Evolutionary conservation across 2,113 vertebrate genomes (phyloP), one percentile per base, ranked within the genome.

Genomic region (human (Homo sapiens)): DNA sequence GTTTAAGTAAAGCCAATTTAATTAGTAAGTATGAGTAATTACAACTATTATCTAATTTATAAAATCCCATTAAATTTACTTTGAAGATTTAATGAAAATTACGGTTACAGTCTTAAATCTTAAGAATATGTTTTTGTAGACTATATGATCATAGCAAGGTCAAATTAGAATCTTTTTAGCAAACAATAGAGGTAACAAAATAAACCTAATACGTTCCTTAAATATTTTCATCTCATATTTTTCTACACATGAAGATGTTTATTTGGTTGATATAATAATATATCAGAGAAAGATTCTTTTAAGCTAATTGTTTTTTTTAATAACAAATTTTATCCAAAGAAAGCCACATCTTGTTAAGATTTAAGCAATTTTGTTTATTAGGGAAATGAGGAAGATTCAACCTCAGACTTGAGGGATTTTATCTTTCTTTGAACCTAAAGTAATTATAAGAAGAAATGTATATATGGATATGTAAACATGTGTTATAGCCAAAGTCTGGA

Each of bases 1-100:
- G 35, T 85, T 90, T 94, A 94, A 96, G 87, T 96, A 9, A 93
- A 95, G 17, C 6, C 66, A 96, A 83, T 89, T 86, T 91, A 92
- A 94, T 97, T 97, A 94, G 35, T 45, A 61, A 35, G 30, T 57
- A 73, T 83, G 35, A 86, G 57, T 22, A 79, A 94, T 87, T 4
- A 17, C 40, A 89, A 68, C n/a, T 94, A 55, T 68, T 89, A 93
- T 43, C 25, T 87, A 95, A 84, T 93, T 97, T 97, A 90, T n/a
- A 93, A 89, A 78, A 68, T 90, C n/a, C 25, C 70, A 30, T 18
- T 35, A 87, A 87, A 50, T 86, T 57, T 70, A 70, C 43, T 66
- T 76, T 32, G 79, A 80, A 50, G 90, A 88, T 22, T 7, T 93
- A 91, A 93, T 38, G 11, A 86, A 97, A 89, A 83, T 90, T n/a